Percentiles rank a stretch among this genome's conserved stretches.
Evolutionary conservation across 2,113 vertebrate genomes (phyloP).

Genomic region (Octodon degus): DNA sequence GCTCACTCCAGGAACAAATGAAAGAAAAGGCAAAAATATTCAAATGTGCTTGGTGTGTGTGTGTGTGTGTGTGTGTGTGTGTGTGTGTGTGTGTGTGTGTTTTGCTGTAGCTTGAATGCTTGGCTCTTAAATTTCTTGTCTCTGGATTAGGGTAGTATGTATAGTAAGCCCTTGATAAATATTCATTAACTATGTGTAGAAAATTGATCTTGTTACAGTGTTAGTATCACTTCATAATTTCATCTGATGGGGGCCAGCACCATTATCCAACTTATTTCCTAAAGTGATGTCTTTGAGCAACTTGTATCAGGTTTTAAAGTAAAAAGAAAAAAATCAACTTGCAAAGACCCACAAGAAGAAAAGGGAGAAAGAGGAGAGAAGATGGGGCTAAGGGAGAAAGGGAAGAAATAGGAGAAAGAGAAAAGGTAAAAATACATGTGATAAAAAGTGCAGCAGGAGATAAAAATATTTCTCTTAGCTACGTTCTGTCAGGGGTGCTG

Average conservation of each 20-base stretch:
- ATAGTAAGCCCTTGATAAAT: neutral
- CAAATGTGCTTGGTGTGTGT: too few relatives aligned
- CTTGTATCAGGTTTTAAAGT: neutral
- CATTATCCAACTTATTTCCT: neutral
- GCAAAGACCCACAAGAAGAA: neutral
- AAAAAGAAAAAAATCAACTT: neutral
- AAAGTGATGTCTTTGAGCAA: constrained; percentile 13
- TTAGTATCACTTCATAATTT: neutral
- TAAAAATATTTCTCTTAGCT: neutral
- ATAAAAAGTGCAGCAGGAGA: neutral
- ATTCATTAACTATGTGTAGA: constrained; percentile 13
- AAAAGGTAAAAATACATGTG: neutral
- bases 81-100: too few relatives aligned
- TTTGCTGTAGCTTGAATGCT: neutral
- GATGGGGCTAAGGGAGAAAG: too few relatives aligned
- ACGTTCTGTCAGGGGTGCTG: neutral
- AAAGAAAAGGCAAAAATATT: too few relatives aligned
- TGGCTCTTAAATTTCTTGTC: neutral
- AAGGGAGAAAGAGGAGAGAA: too few relatives aligned
- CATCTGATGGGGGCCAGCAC: neutral
- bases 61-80: too few relatives aligned
- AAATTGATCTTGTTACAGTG: constrained; percentile 1
- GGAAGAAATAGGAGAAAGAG: neutral
- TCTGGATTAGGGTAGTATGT: neutral
- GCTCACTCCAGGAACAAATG: neutral